Base-by-base conservation (phyloP, 1,140 invertebrate species). In the Potamilus streckersoni region DNA sequence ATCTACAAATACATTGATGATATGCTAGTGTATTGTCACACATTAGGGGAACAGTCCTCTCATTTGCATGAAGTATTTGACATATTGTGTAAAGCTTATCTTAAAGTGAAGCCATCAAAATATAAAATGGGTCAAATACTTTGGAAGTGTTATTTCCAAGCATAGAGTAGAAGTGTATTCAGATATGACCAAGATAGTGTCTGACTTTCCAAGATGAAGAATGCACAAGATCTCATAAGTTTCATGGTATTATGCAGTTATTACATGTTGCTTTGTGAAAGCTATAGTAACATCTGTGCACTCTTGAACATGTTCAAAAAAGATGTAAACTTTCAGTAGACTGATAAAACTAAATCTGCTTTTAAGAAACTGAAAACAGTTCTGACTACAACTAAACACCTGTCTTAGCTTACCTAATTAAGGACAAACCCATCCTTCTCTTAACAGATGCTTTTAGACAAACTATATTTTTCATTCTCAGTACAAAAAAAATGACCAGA, bases 111-210 rank as follows among this genome's bases (percentile, higher is more conserved):
- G 23, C 23, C 23, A 2, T 23, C 23, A 23, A 23, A 23, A 23
- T 23, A 23, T 23, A 23, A 13, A 64, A n/a, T 55, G 27, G 23
- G 38, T 72, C 17, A 64, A 72, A 72, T 72, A 64, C 57, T 72
- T 72, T 55, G 71, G 71, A 38, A 60, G 64, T 57, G 62, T 72
- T n/a, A 56, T 64, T 15, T 61, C 8, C 49, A 72, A 64, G 58
- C 60, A 56, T 65, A 23, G 61, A 64, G 58, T 72, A 38, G 57
- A 72, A 64, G 61, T 65, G 6, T 8, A 55, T 38, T 55, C 38
- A 20, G 62, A 57, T 55, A 72, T 65, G 6, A 58, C 56, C 17
- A 55, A 64, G 27, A 65, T 49, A n/a, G 65, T 72, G 6, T 3
- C 63, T 14, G 65, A 65, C 56, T 27, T 57, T n/a, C 11, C 19